Conservation (phyloP, 2,888 invertebrate genomes). For the Rotaria sp. region DNA sequence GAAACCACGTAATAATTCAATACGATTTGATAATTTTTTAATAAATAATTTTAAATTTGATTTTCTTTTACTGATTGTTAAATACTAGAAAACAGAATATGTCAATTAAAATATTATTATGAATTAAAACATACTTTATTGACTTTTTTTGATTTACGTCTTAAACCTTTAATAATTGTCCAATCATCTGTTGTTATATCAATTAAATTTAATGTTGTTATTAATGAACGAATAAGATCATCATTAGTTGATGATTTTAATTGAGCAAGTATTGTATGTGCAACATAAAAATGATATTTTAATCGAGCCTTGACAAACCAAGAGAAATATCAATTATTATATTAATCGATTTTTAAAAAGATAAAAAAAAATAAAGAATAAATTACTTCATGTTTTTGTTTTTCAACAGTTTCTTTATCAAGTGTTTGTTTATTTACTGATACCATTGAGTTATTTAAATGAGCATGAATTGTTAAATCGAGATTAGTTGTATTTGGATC, state of each 20-base stretch:
- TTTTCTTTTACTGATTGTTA: background rate
- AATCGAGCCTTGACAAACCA: background rate
- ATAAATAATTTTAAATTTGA: slow-evolving; percentile 11
- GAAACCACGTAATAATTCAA: slow-evolving; percentile 7
- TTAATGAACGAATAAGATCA: background rate
- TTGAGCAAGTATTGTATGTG: background rate
- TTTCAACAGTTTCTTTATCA: background rate
- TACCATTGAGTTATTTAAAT: background rate
- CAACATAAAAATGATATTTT: slow-evolving; percentile 26
- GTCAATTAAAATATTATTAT: background rate
- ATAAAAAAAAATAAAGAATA: no score
- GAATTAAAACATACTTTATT: background rate
- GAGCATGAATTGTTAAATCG: slow-evolving; percentile 2
- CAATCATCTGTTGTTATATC: slow-evolving; percentile 23
- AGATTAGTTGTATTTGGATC: slow-evolving; percentile 17
- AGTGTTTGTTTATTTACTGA: background rate
- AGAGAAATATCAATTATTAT: no score
- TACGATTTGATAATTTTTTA: slow-evolving; percentile 2
- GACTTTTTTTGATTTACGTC: slow-evolving; percentile 20
- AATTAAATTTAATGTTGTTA: slow-evolving; percentile 6
- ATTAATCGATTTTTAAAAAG: no score
- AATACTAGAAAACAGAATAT: background rate
- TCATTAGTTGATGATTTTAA: slow-evolving; percentile 10
- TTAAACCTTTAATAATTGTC: background rate
- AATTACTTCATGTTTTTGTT: slow-evolving; percentile 27